Evolutionary conservation across 2,888 invertebrate genomes (phyloP).

Genomic region (Eurytoma adleriae): DNA sequence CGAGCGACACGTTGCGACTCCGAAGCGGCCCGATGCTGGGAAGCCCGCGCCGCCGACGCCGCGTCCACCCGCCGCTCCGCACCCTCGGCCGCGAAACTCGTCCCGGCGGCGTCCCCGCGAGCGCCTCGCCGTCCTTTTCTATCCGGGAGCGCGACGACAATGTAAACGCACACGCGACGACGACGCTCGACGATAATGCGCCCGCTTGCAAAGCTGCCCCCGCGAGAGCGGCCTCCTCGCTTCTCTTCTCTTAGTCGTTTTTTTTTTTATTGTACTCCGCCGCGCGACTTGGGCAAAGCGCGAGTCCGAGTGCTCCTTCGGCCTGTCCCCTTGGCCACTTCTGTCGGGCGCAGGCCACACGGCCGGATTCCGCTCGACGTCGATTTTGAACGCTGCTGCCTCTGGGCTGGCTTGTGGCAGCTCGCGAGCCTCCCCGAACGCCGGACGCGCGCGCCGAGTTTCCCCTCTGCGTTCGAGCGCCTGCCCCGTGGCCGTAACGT

Average conservation of each 20-base stretch:
- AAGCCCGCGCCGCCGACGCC: conserved; percentile 12
- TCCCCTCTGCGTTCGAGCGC: conserved; percentile 44
- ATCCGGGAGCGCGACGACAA: background rate
- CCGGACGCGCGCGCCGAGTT: conserved; percentile 29
- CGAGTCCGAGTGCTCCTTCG: background rate
- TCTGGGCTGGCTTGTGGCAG: background rate
- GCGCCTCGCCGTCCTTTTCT: background rate
- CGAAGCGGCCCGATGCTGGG: conserved; percentile 1
- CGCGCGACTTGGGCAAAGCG: background rate
- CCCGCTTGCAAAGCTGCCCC: no score
- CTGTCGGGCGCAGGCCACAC: background rate
- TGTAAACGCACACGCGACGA: no score
- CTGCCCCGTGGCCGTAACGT: conserved; percentile 40
- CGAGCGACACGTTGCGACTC: no score
- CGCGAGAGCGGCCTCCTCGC: background rate
- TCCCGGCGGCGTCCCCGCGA: background rate
- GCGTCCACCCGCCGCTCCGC: background rate
- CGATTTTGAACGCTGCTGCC: conserved; percentile 49
- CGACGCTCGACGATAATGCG: no score
- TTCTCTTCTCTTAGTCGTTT: background rate
- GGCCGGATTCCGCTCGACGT: conserved; percentile 35
- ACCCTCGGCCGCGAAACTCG: background rate
- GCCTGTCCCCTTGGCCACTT: conserved; percentile 14
- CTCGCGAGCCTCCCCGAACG: background rate
- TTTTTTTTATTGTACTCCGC: background rate